These are phyloP conservation scores for Nebria ingens DNA, from an alignment of 1,140 invertebrate genomes.

Conservation along the genomic window DNA sequence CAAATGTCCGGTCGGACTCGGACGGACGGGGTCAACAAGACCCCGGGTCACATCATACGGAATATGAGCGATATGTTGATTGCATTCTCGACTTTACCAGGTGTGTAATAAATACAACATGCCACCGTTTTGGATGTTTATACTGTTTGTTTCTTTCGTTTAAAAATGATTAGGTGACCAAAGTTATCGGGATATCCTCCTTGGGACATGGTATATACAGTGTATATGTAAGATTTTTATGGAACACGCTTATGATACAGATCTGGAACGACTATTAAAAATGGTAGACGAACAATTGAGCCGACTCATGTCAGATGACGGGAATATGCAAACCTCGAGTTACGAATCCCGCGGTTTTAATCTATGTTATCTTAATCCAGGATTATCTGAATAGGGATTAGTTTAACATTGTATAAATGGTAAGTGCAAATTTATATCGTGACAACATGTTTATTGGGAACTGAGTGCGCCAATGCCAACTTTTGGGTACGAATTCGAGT, in stretches of 20 bases:
- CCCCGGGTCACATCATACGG: conserved; percentile 20
- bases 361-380: conserved; percentile 50
- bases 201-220: conserved; percentile 69
- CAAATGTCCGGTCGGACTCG: conserved; percentile 4
- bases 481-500: too few species aligned
- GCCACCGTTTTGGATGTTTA: too few species aligned
- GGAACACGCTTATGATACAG: conserved; percentile 48
- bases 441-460: too few species aligned
- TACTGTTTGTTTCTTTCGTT: conserved; percentile 13
- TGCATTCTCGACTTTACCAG: conserved; percentile 52
- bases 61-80: conserved; percentile 53
- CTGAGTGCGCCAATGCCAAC: too few species aligned
- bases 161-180: conserved; percentile 49
- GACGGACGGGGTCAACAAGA: conserved; percentile 11
- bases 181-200: conserved; percentile 48
- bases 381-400: conserved; percentile 17
- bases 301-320: conserved; percentile 20
- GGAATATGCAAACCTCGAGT: conserved; percentile 42
- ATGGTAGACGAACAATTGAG: conserved; percentile 44
- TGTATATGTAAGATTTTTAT: conserved; percentile 64
- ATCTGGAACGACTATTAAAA: conserved; percentile 54
- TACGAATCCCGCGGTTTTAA: conserved; percentile 47
- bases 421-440: too few species aligned
- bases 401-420: too few species aligned
- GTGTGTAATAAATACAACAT: conserved; percentile 21